phyloP scores from a whole-genome alignment of 2,113 vertebrate genomes.

The Corythornis madagascariensis region DNA sequence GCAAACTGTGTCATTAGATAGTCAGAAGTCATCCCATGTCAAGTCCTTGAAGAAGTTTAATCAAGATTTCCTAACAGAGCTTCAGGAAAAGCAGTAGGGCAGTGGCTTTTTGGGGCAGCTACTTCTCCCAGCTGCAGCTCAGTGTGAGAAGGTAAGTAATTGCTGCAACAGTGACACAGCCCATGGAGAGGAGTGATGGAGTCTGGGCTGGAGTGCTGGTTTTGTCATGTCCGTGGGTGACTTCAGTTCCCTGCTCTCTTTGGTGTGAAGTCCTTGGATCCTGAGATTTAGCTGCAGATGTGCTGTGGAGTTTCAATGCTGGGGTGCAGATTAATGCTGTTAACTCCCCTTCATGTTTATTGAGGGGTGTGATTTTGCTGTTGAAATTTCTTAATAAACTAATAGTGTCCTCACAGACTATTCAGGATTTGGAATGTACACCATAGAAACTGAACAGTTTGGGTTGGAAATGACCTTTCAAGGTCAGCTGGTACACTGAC shows the following conservation, averaged over 20 bases:
- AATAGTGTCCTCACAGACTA: not conserved
- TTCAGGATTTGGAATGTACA: not conserved
- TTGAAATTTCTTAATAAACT: not conserved
- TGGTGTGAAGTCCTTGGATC: not conserved
- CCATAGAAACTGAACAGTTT: not conserved
- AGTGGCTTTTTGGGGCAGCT: not conserved
- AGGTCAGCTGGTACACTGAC: not conserved
- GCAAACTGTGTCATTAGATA: not conserved
- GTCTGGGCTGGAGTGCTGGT: not conserved
- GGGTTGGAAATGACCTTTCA: not conserved
- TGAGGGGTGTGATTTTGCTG: not conserved
- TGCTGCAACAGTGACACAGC: not conserved
- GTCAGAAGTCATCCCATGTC: not conserved
- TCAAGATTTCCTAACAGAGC: not conserved
- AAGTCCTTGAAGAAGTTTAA: not conserved
- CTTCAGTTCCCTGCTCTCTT: not conserved
- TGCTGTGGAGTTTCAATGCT: not conserved
- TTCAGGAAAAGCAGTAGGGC: not conserved
- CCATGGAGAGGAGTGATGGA: not conserved
- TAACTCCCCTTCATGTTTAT: not conserved
- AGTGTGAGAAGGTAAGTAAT: not conserved
- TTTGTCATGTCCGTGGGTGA: not conserved
- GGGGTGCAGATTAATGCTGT: not conserved
- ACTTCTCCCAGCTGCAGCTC: not conserved
- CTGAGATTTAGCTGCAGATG: not conserved